Evolutionary conservation across 2,888 invertebrate species (phyloP), one percentile per base, ranked within the genome.

Genomic region (Elysia crispata): DNA sequence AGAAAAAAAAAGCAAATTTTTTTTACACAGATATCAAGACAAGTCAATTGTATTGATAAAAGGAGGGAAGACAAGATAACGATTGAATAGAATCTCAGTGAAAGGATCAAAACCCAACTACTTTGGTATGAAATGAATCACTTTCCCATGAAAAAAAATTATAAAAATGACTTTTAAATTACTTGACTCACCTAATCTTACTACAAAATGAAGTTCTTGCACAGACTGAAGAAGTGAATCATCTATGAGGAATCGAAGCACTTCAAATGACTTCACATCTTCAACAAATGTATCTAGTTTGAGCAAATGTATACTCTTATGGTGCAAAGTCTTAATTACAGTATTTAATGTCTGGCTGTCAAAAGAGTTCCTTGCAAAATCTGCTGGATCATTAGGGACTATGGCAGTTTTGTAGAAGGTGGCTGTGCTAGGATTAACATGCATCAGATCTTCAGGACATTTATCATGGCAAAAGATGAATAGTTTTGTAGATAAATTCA

Each of bases 351-450:
- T 91, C 77, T 87, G 87, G 74, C 89, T 89, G 25, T 87, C 88
- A 69, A 86, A 90, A 0, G 89, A 89, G 79, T 90, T 91, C 30
- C 91, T 85, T 31, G 88, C 87, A 82, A 89, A 91, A 80, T 91
- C 90, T 57, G 90, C 86, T 8, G 89, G 89, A 79, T 91, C 89
- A 78, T 91, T 91, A 72, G 91, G 88, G 57, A 90, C 89, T 50
- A 91, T 84, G 13, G 82, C 80, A n/a, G 87, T 87, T 54, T 86
- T 83, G 11, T 83, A 82, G 28, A 85, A 60, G 64, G 82, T 84
- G 18, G 89, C 88, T 78, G 83, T 85, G 79, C 85, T 86, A 13
- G 82, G 77, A n/a, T 81, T 76, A 60, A 83, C 86, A 11, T 81
- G 75, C n/a, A 76, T 76, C 75, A 79, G 74, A 15, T 81, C 79